A percentile compares a stretch with the other conserved stretches of the same genome.
Conservation (phyloP, 1,140 invertebrate species). For the Ceratina australensis region DNA sequence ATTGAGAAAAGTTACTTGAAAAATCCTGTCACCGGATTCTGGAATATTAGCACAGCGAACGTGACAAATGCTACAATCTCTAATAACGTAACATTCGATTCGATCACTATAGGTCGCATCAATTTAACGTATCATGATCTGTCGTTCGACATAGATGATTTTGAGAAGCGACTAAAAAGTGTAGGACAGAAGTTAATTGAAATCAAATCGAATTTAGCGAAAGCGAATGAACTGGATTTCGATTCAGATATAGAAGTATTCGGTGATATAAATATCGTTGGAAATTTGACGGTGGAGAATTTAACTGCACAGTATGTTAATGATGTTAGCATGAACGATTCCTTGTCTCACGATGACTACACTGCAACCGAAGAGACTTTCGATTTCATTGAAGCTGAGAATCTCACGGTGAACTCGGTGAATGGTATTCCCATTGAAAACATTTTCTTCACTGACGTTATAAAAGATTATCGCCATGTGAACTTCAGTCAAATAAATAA, state of each 20-base stretch:
- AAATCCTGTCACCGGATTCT: slow-evolving; percentile 47
- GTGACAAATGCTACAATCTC: slow-evolving; percentile 29
- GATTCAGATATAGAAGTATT: slow-evolving; percentile 44
- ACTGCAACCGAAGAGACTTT: slow-evolving; percentile 60
- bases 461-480: slow-evolving; percentile 18
- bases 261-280: slow-evolving; percentile 59
- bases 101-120: slow-evolving; percentile 33
- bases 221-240: slow-evolving; percentile 2
- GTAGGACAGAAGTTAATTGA: slow-evolving; percentile 24
- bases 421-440: slow-evolving; percentile 64
- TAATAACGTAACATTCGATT: slow-evolving; percentile 35
- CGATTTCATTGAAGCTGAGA: slow-evolving; percentile 57
- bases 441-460: slow-evolving; percentile 53
- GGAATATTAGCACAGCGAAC: slow-evolving; percentile 49
- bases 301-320: slow-evolving; percentile 57
- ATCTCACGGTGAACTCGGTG: slow-evolving; percentile 59
- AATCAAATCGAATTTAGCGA: slow-evolving; percentile 41
- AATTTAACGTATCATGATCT: slow-evolving; percentile 49
- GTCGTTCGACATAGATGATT: slow-evolving; percentile 9
- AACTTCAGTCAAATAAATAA: slow-evolving; percentile 64
- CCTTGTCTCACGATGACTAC: background rate
- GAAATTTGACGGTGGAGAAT: slow-evolving; percentile 58
- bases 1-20: slow-evolving; percentile 49
- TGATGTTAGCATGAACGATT: slow-evolving; percentile 30
- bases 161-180: background rate